A percentile compares a stretch with the other conserved stretches of the same genome.
Conservation (phyloP, 2,113 vertebrate species). For the Lepisosteus oculatus region DNA sequence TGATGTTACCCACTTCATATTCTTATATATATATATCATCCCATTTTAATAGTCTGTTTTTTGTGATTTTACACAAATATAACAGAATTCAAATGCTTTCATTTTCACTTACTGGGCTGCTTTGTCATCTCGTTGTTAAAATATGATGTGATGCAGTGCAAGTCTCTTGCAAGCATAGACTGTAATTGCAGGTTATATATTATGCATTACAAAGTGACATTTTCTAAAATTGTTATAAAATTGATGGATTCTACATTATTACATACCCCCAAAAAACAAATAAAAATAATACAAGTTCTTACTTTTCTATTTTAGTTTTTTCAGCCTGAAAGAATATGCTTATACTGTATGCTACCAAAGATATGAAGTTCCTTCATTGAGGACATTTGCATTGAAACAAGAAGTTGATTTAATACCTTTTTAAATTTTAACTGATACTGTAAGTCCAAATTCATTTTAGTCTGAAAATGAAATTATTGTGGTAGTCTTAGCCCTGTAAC, state of each 20-base stretch:
- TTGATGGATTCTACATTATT: slow-evolving; percentile 3
- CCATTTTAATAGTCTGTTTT: too few species aligned
- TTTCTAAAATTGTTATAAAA: slow-evolving; percentile 1
- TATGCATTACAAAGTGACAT: background rate
- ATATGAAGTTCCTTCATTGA: too few species aligned
- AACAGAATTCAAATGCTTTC: background rate
- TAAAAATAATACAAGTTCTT: background rate
- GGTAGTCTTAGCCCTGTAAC: too few species aligned
- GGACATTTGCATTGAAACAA: too few species aligned
- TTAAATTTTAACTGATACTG: too few species aligned
- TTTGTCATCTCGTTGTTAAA: background rate
- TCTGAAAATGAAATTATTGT: too few species aligned
- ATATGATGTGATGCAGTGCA: background rate
- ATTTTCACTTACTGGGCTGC: background rate
- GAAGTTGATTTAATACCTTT: too few species aligned
- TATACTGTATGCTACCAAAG: too few species aligned
- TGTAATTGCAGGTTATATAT: background rate
- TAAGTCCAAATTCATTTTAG: too few species aligned
- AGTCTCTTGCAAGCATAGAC: background rate
- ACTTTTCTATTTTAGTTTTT: background rate
- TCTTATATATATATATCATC: too few species aligned
- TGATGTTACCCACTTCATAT: too few species aligned
- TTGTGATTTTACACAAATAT: background rate
- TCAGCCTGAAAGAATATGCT: too few species aligned
- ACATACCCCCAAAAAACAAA: background rate